A percentile compares a stretch with the other conserved stretches of the same genome.
phyloP scores from a whole-genome alignment of 30 jellyfish, hydroid and myxozoan species.

The Clytia hemisphaerica region DNA sequence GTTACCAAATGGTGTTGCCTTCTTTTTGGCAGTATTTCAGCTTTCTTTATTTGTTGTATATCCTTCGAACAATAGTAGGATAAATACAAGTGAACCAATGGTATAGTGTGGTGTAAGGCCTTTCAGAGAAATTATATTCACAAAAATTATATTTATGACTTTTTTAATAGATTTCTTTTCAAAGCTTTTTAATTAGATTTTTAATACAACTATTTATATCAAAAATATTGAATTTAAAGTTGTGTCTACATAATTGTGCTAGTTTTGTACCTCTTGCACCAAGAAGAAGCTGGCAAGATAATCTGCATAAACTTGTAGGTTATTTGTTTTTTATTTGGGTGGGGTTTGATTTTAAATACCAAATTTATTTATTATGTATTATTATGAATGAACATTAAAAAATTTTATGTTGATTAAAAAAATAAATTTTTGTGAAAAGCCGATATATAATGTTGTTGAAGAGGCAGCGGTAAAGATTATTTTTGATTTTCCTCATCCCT shows the following conservation, averaged over 20 bases:
- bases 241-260: too few species aligned
- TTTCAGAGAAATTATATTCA: neutral
- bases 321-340: too few species aligned
- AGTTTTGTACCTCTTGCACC: too few species aligned
- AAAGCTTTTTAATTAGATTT: neutral
- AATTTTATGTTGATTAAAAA: too few species aligned
- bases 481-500: neutral
- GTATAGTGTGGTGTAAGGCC: neutral
- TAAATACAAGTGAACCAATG: too few species aligned
- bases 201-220: neutral
- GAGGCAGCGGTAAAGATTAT: neutral
- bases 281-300: too few species aligned
- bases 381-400: too few species aligned
- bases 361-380: neutral
- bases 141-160: neutral
- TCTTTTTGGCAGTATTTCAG: conserved; percentile 47
- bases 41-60: conserved; percentile 55
- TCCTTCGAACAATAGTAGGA: conserved; percentile 49
- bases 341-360: conserved; percentile 6
- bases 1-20: conserved; percentile 81
- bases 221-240: too few species aligned
- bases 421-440: too few species aligned
- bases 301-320: too few species aligned
- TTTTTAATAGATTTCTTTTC: neutral
- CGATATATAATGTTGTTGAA: too few species aligned